phyloP scores from a whole-genome alignment of 2,888 invertebrate species.

The Troglohyphantes excavatus region DNA sequence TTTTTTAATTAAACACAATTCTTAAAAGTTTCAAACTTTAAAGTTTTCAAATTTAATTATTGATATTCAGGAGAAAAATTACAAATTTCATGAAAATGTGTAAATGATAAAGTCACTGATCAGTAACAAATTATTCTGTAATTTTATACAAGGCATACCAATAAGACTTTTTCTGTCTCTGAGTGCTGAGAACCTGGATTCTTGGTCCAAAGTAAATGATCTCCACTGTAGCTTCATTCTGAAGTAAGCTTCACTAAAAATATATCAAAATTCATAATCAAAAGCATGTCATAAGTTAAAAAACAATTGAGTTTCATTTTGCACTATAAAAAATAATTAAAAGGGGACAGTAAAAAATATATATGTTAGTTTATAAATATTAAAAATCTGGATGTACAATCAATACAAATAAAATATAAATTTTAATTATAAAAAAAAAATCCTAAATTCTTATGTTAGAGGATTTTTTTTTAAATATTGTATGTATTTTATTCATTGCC shows the following conservation, averaged over 20 bases:
- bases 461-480: too few species aligned
- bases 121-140: background rate
- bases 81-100: background rate
- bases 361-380: too few species aligned
- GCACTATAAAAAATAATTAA: too few species aligned
- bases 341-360: too few species aligned
- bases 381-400: too few species aligned
- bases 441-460: too few species aligned
- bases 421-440: too few species aligned
- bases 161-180: conserved; percentile 95
- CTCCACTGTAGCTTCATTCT: conserved; percentile 98
- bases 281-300: background rate
- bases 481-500: too few species aligned
- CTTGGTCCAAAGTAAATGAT: conserved; percentile 93
- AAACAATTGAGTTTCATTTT: background rate
- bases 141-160: conserved; percentile 83
- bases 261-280: background rate
- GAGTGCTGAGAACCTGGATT: conserved; percentile 92
- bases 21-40: background rate
- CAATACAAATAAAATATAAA: too few species aligned
- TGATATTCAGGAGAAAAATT: background rate
- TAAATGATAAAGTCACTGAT: background rate
- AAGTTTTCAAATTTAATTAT: background rate
- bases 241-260: conserved; percentile 89
- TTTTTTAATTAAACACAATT: background rate